Evolutionary conservation across 1,140 invertebrate species (phyloP), one percentile per base, ranked within the genome.

Genomic region (Eriosoma lanigerum): DNA sequence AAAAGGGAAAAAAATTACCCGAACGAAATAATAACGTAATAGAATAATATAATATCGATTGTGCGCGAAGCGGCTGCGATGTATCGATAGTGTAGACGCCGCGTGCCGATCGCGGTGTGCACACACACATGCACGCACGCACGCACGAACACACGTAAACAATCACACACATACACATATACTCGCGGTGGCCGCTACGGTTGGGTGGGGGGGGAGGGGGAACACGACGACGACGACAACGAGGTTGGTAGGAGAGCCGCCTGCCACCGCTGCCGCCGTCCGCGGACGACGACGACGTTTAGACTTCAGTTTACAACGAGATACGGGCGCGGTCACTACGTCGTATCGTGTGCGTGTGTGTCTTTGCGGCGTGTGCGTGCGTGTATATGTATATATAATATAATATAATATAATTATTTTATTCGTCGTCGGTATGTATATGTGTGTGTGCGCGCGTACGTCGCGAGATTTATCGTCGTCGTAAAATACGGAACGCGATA

Each of bases 271-370:
- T 38, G 32, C 32, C 32, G 32, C 32, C 32, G 32, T n/a, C n/a
- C n/a, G 8, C 32, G 58, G 38, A 54, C 13, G 62, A 38, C 10
- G n/a, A 60, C 12, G 70, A 48, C 24, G 60, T 38, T 38, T 38
- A 38, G 32, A 56, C 46, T n/a, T 44, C 75, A 78, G 75, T 78
- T 56, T 78, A 32, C 54, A 64, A 73, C 68, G 81, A 72, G 81
- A 75, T 56, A 73, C 75, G 75, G 75, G 75, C 56, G 75, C 75
- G 81, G 81, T 21, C 46, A 29, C 54, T 80, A 50, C 81, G 81
- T 81, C 46, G 66, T 48, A 29, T 10, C 60, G 54, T 64, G 64
- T 48, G 64, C 32, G 44, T 5, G 17, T 8, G 32, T 60, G 81
- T 56, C 24, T 13, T 6, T 48, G 60, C 24, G 58, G 48, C 48